Evolutionary conservation across 1,140 invertebrate genomes (phyloP).

Genomic region (Cepaea nemoralis): DNA sequence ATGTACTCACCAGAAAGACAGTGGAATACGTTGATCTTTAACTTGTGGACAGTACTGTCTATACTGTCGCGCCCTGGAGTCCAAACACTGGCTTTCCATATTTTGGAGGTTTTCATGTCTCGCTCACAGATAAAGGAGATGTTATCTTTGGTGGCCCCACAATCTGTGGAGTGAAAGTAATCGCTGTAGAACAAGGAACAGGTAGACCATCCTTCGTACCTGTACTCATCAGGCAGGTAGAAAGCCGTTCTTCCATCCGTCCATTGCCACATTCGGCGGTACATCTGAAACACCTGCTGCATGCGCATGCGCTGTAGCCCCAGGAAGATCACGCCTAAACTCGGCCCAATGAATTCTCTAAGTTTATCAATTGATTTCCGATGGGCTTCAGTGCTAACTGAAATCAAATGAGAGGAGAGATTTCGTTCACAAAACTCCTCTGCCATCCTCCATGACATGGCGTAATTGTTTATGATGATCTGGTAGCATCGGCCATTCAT

Average conservation of each 20-base stretch:
- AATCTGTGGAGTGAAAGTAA: constrained; percentile 28
- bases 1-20: constrained; percentile 27
- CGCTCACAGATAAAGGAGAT: constrained; percentile 26
- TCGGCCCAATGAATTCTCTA: background rate
- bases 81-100: background rate
- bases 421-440: constrained; percentile 13
- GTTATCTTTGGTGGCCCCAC: background rate
- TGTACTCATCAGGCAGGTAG: constrained; percentile 34
- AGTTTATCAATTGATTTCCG: background rate
- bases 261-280: constrained; percentile 33
- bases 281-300: constrained; percentile 25
- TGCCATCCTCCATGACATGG: constrained; percentile 18
- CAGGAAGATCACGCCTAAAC: background rate
- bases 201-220: constrained; percentile 23
- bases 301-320: constrained; percentile 29
- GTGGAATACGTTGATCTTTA: background rate
- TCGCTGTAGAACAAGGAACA: constrained; percentile 14
- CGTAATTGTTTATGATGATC: background rate
- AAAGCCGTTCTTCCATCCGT: constrained; percentile 23
- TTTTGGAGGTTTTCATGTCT: background rate
- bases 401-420: background rate
- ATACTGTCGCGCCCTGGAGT: background rate
- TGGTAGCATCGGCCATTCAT: background rate
- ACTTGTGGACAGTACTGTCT: too few relatives aligned
- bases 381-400: background rate